Conservation (phyloP, 2,888 invertebrate genomes). For the Drosophila flavopinicola region DNA sequence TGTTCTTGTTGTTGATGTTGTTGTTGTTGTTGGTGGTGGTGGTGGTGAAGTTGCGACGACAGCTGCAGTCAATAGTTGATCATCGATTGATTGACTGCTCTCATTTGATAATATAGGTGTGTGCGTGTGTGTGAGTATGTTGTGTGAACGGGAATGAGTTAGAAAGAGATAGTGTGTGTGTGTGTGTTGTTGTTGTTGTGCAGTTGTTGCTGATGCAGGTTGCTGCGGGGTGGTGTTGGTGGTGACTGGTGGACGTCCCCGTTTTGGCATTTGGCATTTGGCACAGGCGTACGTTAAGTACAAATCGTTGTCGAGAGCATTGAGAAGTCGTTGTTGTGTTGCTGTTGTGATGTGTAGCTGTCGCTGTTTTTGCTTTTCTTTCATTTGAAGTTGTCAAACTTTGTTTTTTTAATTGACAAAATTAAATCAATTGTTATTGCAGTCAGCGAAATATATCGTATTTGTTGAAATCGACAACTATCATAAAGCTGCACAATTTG, state of each 20-base stretch:
- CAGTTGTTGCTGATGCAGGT: conserved; percentile 27
- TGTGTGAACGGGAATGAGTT: conserved; percentile 18
- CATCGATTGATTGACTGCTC: conserved; percentile 29
- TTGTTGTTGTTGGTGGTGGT: conserved; percentile 13
- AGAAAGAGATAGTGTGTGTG: conserved; percentile 5
- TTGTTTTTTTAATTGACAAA: too few species aligned
- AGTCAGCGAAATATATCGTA: conserved; percentile 73
- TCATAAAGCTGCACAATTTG: conserved; percentile 54
- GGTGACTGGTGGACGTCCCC: conserved; percentile 28
- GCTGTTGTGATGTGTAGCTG: conserved; percentile 30
- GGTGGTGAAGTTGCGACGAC: conserved; percentile 44
- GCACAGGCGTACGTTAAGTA: conserved; percentile 23
- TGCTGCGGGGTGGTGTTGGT: conserved; percentile 24
- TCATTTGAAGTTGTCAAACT: too few species aligned
- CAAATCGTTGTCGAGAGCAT: conserved; percentile 18
- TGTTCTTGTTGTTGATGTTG: conserved; percentile 17
- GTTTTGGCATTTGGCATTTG: conserved; percentile 12
- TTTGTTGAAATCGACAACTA: conserved; percentile 65
- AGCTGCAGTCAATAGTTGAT: conserved; percentile 31
- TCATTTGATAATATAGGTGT: conserved; percentile 22
- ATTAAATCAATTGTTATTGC: conserved; percentile 39
- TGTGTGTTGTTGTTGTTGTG: conserved; percentile 14
- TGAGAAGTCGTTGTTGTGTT: conserved; percentile 28
- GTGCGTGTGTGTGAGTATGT: conserved; percentile 5
- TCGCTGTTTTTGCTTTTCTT: conserved; percentile 30